phyloP scores from a whole-genome alignment of 2,888 invertebrate species.

The Melolontha melolontha region DNA sequence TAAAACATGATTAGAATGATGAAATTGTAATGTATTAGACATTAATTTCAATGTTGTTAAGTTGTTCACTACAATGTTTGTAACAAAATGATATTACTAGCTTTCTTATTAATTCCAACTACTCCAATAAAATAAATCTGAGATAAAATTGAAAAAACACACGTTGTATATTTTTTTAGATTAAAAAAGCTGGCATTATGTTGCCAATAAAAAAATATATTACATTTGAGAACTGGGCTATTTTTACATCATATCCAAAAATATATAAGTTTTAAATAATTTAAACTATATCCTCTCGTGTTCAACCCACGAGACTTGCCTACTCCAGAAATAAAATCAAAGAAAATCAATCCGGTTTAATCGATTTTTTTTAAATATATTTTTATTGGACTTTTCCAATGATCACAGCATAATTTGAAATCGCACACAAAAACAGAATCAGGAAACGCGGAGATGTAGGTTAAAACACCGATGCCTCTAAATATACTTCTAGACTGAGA shows the following conservation, averaged over 20 bases:
- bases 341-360: slow-evolving; percentile 14
- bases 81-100: no score
- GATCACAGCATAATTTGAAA: slow-evolving; percentile 11
- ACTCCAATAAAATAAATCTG: no score
- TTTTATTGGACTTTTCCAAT: slow-evolving; percentile 25
- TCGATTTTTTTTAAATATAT: slow-evolving; percentile 3
- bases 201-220: slow-evolving; percentile 32
- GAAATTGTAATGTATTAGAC: no score
- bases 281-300: neutral
- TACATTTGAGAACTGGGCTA: slow-evolving; percentile 17
- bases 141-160: no score
- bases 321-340: slow-evolving; percentile 22
- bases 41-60: no score
- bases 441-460: slow-evolving; percentile 41
- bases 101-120: no score
- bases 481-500: slow-evolving; percentile 28
- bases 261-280: slow-evolving; percentile 22
- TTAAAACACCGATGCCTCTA: slow-evolving; percentile 34
- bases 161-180: slow-evolving; percentile 3
- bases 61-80: no score
- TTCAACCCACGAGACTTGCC: slow-evolving; percentile 11
- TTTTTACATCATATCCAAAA: slow-evolving; percentile 25
- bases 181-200: slow-evolving; percentile 3
- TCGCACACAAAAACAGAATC: slow-evolving; percentile 24
- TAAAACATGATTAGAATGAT: no score